Evolutionary conservation across 2,797 vertebrate species (phyloP), one percentile per base, ranked within the genome.

Genomic region (Lacerta bilineata): DNA sequence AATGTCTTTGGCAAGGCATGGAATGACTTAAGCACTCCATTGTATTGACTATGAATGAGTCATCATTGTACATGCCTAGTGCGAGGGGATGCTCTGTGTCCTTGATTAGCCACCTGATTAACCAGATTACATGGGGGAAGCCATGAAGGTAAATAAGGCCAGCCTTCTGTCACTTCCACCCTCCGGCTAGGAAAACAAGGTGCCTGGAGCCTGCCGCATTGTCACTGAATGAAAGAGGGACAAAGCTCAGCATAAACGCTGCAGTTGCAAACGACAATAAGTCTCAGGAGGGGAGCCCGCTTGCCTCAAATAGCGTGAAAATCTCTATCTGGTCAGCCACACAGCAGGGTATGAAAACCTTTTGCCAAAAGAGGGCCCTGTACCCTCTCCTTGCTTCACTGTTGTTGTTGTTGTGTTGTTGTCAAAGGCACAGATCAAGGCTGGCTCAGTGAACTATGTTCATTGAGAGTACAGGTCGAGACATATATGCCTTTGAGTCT

Each of bases 21-120:
- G 97, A 96, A 98, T 98, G 98, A 98, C 98, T 99, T 98, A 98
- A 99, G 98, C 97, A 97, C 97, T 97, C 98, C 94, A 98, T 99
- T 99, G 98, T 99, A 98, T 97, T 96, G 97, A 97, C 98, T 97
- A 98, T 99, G 98, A 99, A 99, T 98, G 98, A 98, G 96, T 91
- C 91, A 91, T 97, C 96, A 98, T 98, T 98, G 98, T 98, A 97
- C n/a, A 94, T 90, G 95, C 95, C n/a, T 95, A 76, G 96, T 91
- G 94, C 95, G 97, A 97, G 98, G 96, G 96, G 97, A 96, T 97
- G 97, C 97, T 97, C 93, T 41, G 95, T 94, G 93, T 98, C 96
- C 96, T 98, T 94, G 97, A 99, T 99, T 99, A 99, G 98, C 98
- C 98, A 98, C 98, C 98, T 97, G 97, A 98, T 99, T 99, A 98